phyloP scores from a whole-genome alignment of 2,888 invertebrate genomes.

The Catocala nupta region DNA sequence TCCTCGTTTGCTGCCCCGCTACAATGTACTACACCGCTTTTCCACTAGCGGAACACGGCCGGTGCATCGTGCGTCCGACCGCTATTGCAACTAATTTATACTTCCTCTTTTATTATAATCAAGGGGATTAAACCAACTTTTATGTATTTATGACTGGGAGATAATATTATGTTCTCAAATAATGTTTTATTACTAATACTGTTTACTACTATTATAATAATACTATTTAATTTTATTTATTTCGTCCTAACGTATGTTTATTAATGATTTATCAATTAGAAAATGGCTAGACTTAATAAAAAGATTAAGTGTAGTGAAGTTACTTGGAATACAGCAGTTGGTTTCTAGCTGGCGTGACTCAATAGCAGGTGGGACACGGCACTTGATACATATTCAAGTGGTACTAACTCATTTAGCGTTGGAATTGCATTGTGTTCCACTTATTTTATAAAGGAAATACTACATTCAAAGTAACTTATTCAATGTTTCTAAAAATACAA shows the following conservation, averaged over 20 bases:
- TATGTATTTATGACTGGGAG: neutral
- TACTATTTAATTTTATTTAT: too few species aligned
- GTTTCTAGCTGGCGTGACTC: slow-evolving; percentile 10
- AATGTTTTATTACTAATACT: too few species aligned
- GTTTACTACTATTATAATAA: too few species aligned
- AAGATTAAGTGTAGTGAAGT: neutral
- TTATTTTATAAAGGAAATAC: slow-evolving; percentile 5
- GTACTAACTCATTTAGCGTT: slow-evolving; percentile 11
- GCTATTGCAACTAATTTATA: slow-evolving; percentile 33
- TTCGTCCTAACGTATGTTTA: too few species aligned
- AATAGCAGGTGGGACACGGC: slow-evolving; percentile 9
- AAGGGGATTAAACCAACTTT: slow-evolving; percentile 3
- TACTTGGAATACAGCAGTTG: slow-evolving; percentile 1
- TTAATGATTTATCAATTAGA: neutral
- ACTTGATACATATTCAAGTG: slow-evolving; percentile 13
- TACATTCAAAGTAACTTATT: neutral
- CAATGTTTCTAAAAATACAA: neutral
- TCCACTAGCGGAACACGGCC: slow-evolving; percentile 69
- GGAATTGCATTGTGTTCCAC: neutral
- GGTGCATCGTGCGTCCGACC: slow-evolving; percentile 61
- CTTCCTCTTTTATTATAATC: slow-evolving; percentile 12
- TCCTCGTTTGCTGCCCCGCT: slow-evolving; percentile 83
- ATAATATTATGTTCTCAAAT: neutral
- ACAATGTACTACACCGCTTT: slow-evolving; percentile 82
- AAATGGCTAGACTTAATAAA: neutral